phyloP scores from a whole-genome alignment of 2,888 invertebrate genomes.

The Labia minor region DNA sequence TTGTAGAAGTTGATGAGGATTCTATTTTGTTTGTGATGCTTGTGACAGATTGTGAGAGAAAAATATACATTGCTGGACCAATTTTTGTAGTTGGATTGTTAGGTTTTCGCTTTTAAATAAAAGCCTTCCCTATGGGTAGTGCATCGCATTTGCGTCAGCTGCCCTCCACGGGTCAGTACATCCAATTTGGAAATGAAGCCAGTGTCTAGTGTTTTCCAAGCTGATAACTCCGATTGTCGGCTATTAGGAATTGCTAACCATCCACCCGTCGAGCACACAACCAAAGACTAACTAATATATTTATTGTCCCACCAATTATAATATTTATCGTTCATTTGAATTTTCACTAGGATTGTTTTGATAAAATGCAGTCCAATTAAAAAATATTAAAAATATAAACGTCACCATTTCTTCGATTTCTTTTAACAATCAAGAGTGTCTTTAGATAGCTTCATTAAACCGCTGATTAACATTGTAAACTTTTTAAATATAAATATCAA shows the following conservation, averaged over 20 bases:
- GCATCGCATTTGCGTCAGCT: neutral
- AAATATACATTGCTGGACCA: too few relatives aligned
- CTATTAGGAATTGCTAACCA: conserved; percentile 3
- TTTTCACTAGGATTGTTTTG: neutral
- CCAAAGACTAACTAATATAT: neutral
- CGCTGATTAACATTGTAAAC: too few relatives aligned
- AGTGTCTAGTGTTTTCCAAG: neutral
- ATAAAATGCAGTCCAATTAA: neutral
- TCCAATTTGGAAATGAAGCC: conserved; percentile 4
- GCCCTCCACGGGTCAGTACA: conserved; percentile 13
- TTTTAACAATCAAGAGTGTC: too few relatives aligned
- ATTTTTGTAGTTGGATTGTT: neutral
- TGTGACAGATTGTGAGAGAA: neutral
- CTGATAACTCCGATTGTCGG: conserved; percentile 6
- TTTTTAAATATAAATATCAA: too few relatives aligned
- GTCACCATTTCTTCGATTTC: too few relatives aligned
- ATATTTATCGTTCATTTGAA: neutral
- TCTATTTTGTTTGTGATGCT: too few relatives aligned
- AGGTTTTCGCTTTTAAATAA: neutral
- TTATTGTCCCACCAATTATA: neutral
- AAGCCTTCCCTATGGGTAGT: neutral
- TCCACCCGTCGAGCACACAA: neutral
- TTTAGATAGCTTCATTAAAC: too few relatives aligned
- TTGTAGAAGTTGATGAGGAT: too few relatives aligned
- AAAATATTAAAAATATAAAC: too few relatives aligned